phyloP scores from a whole-genome alignment of 2,797 vertebrate species.

The Myioborus melanocephalus region DNA sequence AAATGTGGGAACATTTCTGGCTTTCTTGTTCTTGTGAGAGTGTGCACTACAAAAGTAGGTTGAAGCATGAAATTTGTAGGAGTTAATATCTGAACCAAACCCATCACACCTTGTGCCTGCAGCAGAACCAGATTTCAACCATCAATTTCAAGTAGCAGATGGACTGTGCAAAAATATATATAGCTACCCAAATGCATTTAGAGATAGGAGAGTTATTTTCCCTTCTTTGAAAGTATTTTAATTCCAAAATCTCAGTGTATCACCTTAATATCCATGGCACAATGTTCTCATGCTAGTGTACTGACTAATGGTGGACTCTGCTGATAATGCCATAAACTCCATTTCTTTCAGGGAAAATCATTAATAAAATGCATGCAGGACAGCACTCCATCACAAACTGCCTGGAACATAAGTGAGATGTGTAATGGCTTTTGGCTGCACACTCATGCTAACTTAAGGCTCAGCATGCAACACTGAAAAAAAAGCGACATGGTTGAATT shows the following conservation, averaged over 20 bases:
- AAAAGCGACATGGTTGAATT: constrained; percentile 24
- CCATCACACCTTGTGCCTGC: background rate
- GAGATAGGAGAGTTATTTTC: background rate
- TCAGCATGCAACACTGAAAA: background rate
- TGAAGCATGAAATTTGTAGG: background rate
- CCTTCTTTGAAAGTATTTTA: background rate
- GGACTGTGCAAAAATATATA: background rate
- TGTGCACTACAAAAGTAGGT: background rate
- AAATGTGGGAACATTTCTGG: background rate
- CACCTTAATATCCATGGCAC: background rate
- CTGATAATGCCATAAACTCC: background rate
- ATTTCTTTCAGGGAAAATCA: constrained; percentile 17
- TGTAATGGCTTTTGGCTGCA: background rate
- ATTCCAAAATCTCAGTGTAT: background rate
- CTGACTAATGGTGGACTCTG: background rate
- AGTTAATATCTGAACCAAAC: background rate
- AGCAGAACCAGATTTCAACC: background rate
- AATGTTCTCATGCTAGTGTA: background rate
- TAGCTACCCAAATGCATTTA: background rate
- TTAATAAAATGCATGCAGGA: background rate
- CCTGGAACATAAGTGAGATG: background rate
- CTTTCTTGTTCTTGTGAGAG: background rate
- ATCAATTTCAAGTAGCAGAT: background rate
- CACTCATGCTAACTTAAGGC: background rate
- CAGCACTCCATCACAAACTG: background rate